Evolutionary conservation across 2,797 vertebrate genomes (phyloP).

Genomic region (Pangasius macronema): DNA sequence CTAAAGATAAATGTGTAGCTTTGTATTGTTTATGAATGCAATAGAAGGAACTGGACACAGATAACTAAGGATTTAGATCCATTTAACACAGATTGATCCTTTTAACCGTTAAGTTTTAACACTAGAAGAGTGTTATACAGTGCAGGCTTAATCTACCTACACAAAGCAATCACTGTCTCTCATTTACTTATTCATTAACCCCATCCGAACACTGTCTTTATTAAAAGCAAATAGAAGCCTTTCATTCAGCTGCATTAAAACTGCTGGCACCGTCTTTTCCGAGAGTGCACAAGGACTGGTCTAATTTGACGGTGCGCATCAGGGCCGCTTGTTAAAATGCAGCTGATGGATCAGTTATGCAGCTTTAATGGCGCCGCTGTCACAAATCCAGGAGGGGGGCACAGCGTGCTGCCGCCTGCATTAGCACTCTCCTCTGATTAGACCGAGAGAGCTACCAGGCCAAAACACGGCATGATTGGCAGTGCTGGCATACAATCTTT

Average conservation of each 20-base stretch:
- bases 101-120: background rate
- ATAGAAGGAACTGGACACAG: background rate
- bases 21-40: background rate
- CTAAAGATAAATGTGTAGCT: background rate
- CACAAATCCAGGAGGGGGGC: conserved; percentile 64
- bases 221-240: conserved; percentile 27
- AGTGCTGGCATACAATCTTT: background rate
- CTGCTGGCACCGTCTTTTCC: conserved; percentile 23
- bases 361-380: conserved; percentile 67
- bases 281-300: conserved; percentile 17
- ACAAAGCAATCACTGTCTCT: background rate
- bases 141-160: background rate
- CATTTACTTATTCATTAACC: background rate
- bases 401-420: conserved; percentile 63
- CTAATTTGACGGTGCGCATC: conserved; percentile 39
- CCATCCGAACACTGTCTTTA: background rate
- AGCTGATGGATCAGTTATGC: conserved; percentile 53
- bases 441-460: conserved; percentile 1
- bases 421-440: conserved; percentile 59
- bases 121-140: background rate
- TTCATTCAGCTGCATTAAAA: conserved; percentile 45
- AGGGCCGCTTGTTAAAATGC: conserved; percentile 61
- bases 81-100: background rate
- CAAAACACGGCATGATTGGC: conserved; percentile 42
- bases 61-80: background rate